These are phyloP conservation scores for Stichopus horrens DNA, from an alignment of 53 echinoderm and acorn worm species.

Conservation along the genomic window DNA sequence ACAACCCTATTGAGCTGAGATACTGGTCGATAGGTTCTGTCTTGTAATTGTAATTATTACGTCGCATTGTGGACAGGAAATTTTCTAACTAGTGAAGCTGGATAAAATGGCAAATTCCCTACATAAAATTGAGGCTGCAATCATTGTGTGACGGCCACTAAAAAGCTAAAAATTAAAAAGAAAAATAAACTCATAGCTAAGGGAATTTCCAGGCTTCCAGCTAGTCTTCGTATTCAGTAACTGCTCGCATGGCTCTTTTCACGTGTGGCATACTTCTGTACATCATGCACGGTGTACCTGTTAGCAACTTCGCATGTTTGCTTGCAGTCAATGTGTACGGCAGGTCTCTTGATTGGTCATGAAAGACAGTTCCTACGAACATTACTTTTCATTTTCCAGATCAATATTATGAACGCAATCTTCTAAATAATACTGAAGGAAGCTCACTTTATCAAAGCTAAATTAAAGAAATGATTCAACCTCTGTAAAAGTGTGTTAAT, in stretches of 20 bases:
- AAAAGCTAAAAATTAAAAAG: slow-evolving; percentile 49
- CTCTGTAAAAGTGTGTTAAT: not conserved
- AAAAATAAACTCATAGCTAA: slow-evolving; percentile 19
- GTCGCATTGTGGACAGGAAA: slow-evolving; percentile 23
- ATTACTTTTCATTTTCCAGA: not conserved
- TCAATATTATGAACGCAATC: not conserved
- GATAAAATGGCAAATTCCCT: slow-evolving; percentile 26
- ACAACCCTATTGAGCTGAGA: slow-evolving; percentile 81
- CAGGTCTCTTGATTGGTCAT: slow-evolving; percentile 3
- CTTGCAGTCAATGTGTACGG: not conserved
- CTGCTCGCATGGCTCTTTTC: slow-evolving; percentile 25
- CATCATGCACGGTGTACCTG: not conserved
- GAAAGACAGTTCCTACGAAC: not conserved
- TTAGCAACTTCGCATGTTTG: not conserved
- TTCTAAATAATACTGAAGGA: not conserved
- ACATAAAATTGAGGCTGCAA: slow-evolving; percentile 28
- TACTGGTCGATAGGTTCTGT: slow-evolving; percentile 96
- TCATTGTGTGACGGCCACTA: slow-evolving; percentile 33
- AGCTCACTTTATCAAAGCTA: not conserved
- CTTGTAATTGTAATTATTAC: slow-evolving; percentile 31
- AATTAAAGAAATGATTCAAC: not conserved
- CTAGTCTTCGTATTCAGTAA: not conserved
- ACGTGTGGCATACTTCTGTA: slow-evolving; percentile 34
- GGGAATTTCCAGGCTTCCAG: slow-evolving; percentile 43
- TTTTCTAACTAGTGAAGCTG: slow-evolving; percentile 12